Evolutionary conservation across 2,113 vertebrate genomes (phyloP), one percentile per base, ranked within the genome.

Genomic region (Ictalurus furcatus): DNA sequence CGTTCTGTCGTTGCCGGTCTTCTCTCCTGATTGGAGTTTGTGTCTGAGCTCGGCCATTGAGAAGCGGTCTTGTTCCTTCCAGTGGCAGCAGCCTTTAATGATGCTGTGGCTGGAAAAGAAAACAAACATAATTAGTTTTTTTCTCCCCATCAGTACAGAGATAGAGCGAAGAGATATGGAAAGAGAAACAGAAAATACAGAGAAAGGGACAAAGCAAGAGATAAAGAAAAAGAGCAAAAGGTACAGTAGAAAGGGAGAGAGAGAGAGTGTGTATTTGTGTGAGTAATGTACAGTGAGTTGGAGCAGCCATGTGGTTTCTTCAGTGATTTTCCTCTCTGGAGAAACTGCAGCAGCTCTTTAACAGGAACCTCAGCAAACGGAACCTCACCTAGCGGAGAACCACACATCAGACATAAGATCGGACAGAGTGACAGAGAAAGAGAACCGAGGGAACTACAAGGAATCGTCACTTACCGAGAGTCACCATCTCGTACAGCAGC

Each of bases 71-170:
- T 92, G 76, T 71, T 96, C 96, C 86, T 91, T 96, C 98, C 98
- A 99, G 7, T 95, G 95, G 96, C 97, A 98, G 92, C 98, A 99
- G 48, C 92, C 89, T 92, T 96, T 98, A 93, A 99, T 98, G 90
- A 98, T 91, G 23, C 90, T 54, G 2, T 98, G 96, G 90, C 98
- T 99, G 93, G 71, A 61, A 79, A 87, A 9, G 80, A 48, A 85
- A 61, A 58, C 23, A 69, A 17, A 86, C 1, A 85, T 34, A 76
- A n/a, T 34, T 34, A 34, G 34, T 52, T 40, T 58, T 16, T 56
- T 56, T 56, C 3, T 3, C 3, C 56, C 56, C 56, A 13, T 25
- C 69, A 21, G 30, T 0, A 40, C 40, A 4, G 3, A 40, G 40
- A 40, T 40, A 40, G 58, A 59, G 58, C 19, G 58, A 59, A 44